phyloP scores from a whole-genome alignment of 2,797 vertebrate species.

The Pipistrellus nathusii region DNA sequence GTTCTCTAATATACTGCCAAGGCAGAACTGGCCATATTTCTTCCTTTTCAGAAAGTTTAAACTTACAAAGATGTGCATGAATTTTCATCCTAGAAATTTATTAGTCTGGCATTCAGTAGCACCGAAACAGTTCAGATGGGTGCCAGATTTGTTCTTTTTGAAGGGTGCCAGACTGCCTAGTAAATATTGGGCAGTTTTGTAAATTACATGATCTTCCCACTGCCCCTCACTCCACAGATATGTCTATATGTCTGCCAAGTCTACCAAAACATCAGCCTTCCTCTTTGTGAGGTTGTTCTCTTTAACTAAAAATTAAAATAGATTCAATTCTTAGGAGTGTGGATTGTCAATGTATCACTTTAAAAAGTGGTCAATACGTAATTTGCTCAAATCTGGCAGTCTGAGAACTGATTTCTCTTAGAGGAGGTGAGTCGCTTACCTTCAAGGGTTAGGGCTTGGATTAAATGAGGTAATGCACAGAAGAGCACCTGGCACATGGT shows the following conservation, averaged over 20 bases:
- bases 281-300: neutral
- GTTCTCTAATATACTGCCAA: neutral
- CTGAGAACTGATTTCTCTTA: neutral
- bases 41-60: conserved; percentile 41
- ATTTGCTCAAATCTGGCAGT: neutral
- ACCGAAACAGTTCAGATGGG: neutral
- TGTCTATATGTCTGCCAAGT: neutral
- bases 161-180: neutral
- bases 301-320: neutral
- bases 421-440: neutral
- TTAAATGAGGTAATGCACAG: neutral
- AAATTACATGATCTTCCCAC: neutral
- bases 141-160: neutral
- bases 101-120: neutral
- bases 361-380: neutral
- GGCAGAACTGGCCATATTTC: neutral
- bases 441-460: neutral
- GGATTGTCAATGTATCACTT: neutral
- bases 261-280: neutral
- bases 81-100: conserved; percentile 13
- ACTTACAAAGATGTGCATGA: neutral
- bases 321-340: neutral
- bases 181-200: neutral
- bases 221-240: neutral
- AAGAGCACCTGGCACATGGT: neutral